Conservation (phyloP, 1,140 invertebrate species). For the Thaumatotibia leucotreta region DNA sequence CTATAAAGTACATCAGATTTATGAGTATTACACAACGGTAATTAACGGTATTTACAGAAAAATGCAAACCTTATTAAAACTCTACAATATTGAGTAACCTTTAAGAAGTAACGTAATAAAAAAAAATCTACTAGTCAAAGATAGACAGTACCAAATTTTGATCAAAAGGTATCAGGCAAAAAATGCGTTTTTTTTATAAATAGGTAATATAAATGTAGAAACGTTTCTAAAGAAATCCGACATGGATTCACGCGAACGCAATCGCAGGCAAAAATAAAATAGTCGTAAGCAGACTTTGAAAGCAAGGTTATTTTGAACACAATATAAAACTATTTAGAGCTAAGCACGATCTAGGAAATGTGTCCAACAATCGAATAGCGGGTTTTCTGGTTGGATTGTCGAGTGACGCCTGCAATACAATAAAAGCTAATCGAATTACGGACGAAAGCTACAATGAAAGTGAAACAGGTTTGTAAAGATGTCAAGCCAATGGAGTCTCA, state of each 20-base stretch:
- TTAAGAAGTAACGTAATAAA: no score
- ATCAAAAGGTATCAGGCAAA: no score
- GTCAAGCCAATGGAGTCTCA: background rate
- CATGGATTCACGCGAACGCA: background rate
- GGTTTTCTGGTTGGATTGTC: conserved; percentile 17
- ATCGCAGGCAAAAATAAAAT: background rate
- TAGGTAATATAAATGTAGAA: no score
- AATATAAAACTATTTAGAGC: conserved; percentile 2
- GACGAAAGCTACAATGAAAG: conserved; percentile 25
- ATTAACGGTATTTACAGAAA: no score
- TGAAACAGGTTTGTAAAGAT: conserved; percentile 12
- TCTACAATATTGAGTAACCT: no score
- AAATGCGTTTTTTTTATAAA: no score
- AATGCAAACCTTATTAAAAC: no score
- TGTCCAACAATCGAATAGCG: conserved; percentile 24
- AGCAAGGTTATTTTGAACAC: background rate
- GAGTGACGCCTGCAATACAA: background rate
- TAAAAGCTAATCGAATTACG: conserved; percentile 41
- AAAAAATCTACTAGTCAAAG: no score
- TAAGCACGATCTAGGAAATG: conserved; percentile 33
- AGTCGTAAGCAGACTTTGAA: background rate
- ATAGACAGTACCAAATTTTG: no score
- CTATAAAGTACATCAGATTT: no score
- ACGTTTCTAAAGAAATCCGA: background rate
- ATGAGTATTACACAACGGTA: no score